phyloP scores from a whole-genome alignment of 2,888 invertebrate species.

The Aphidius colemani region DNA sequence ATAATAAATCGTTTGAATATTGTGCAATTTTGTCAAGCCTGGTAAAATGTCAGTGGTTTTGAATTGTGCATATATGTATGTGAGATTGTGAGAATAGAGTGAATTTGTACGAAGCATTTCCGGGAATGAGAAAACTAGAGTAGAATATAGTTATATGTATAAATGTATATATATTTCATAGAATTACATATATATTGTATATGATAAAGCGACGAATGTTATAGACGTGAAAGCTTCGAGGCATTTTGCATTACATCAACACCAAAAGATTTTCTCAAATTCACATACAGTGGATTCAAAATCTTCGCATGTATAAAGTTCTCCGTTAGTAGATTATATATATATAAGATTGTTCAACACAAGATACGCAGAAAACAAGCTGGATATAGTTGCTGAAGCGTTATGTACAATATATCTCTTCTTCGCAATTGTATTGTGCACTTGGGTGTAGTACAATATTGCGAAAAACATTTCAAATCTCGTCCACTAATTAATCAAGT shows the following conservation, averaged over 20 bases:
- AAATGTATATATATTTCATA: background rate
- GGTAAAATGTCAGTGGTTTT: conserved; percentile 20
- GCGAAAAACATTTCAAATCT: background rate
- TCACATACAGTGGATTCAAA: background rate
- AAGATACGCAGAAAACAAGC: conserved; percentile 19
- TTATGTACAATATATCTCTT: background rate
- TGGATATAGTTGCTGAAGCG: conserved; percentile 18
- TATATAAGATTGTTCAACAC: background rate
- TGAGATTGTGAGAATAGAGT: conserved; percentile 19
- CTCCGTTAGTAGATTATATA: background rate
- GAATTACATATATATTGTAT: background rate
- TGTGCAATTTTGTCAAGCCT: conserved; percentile 13
- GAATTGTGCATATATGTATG: conserved; percentile 16
- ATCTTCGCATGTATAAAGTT: background rate
- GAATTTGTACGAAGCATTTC: no score
- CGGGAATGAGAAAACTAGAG: no score
- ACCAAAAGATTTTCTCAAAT: background rate
- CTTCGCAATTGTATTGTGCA: background rate
- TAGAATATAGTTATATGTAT: no score
- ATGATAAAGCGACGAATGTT: background rate
- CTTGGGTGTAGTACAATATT: background rate
- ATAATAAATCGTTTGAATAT: conserved; percentile 5
- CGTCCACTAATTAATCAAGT: background rate
- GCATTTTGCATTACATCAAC: background rate
- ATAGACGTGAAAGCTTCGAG: conserved; percentile 7